Conservation (phyloP, 2,113 vertebrate species). For the Lepus europaeus region DNA sequence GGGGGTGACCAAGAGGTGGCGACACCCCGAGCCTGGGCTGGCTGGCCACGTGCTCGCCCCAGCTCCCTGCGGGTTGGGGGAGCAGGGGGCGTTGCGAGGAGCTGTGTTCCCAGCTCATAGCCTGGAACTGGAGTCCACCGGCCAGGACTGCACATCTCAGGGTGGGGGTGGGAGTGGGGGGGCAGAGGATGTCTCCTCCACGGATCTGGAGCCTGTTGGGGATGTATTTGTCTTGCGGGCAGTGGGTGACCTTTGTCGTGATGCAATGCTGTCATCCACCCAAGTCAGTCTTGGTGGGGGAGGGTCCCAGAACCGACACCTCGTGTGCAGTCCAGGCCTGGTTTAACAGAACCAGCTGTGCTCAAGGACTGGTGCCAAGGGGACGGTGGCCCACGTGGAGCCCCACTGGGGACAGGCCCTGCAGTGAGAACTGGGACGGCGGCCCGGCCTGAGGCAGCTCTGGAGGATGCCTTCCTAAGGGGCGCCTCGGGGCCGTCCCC, state of each 20-base stretch:
- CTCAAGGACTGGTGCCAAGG: neutral
- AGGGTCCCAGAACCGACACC: neutral
- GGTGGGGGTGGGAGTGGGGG: too few relatives aligned
- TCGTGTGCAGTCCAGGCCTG: neutral
- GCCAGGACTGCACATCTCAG: rapidly evolving
- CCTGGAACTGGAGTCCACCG: rapidly evolving
- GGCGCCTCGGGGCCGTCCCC: neutral
- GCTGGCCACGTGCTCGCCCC: neutral
- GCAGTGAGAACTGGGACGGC: rapidly evolving
- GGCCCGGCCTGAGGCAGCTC: neutral
- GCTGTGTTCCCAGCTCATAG: neutral
- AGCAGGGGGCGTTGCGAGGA: rapidly evolving
- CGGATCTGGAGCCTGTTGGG: too few relatives aligned
- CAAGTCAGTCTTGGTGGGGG: too few relatives aligned
- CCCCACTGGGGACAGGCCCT: neutral
- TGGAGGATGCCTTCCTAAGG: neutral
- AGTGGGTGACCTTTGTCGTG: rapidly evolving
- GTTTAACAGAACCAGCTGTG: neutral
- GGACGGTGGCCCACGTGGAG: rapidly evolving
- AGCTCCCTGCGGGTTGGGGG: neutral
- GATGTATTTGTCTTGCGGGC: too few relatives aligned
- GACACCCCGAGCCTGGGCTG: neutral
- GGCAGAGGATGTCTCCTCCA: too few relatives aligned
- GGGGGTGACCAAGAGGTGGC: neutral
- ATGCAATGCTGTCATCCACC: rapidly evolving